Conservation (phyloP, 2,797 vertebrate genomes). For the Trichosurus vulpecula region DNA sequence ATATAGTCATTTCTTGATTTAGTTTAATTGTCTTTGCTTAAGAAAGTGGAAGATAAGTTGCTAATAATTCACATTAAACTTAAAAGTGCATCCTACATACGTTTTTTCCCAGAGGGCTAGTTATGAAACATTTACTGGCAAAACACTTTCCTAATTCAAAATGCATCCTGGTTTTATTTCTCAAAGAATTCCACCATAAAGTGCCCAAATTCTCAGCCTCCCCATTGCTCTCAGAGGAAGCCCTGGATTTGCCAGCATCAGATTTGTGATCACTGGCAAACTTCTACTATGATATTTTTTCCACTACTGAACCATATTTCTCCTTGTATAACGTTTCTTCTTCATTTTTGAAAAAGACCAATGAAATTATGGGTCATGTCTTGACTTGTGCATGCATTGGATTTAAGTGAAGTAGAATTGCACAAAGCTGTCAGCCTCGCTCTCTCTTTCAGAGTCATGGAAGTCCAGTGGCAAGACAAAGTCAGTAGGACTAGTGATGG, state of each 20-base stretch:
- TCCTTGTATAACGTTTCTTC: slow-evolving; percentile 9
- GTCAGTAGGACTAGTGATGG: too few species aligned
- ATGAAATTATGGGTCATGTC: too few species aligned
- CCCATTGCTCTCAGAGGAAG: slow-evolving; percentile 20
- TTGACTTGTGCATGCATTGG: too few species aligned
- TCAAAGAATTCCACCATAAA: slow-evolving; percentile 16
- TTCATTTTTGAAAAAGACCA: neutral
- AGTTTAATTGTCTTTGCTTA: neutral
- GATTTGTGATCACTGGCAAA: slow-evolving; percentile 12
- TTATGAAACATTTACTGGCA: too few species aligned
- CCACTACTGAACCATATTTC: neutral
- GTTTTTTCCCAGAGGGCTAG: too few species aligned
- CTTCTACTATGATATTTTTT: neutral
- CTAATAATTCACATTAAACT: neutral
- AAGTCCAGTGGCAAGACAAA: too few species aligned
- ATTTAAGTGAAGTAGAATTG: too few species aligned
- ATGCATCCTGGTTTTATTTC: neutral
- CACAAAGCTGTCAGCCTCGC: too few species aligned
- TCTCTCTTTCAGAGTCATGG: too few species aligned
- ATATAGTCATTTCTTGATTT: neutral
- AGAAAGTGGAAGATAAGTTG: neutral
- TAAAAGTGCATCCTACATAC: neutral
- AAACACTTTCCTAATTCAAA: neutral
- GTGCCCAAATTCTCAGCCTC: neutral
- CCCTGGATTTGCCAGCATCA: slow-evolving; percentile 1